phyloP scores from a whole-genome alignment of 2,113 vertebrate species.

The Neolamprologus devosi region DNA sequence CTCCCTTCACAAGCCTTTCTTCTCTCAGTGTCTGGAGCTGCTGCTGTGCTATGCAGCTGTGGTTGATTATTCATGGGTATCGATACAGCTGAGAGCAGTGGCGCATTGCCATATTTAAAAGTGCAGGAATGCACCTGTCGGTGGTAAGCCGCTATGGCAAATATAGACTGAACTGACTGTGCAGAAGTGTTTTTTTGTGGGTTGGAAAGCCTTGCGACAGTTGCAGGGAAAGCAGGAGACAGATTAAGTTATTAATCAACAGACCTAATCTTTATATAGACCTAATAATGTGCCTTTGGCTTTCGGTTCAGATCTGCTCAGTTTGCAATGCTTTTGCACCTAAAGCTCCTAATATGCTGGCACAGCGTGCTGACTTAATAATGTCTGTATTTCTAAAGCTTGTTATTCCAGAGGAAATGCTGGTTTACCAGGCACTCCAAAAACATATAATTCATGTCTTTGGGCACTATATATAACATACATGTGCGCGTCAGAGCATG shows the following conservation, averaged over 20 bases:
- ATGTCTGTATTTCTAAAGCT: not conserved
- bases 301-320: not conserved
- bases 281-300: not conserved
- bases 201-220: not conserved
- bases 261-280: not conserved
- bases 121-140: slow-evolving; percentile 42
- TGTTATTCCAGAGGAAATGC: slow-evolving; percentile 1
- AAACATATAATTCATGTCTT: not conserved
- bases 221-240: not conserved
- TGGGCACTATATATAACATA: not conserved
- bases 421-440: not conserved
- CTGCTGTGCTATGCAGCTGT: slow-evolving; percentile 15
- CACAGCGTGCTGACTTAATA: slow-evolving; percentile 6
- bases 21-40: not conserved
- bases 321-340: not conserved
- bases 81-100: slow-evolving; percentile 39
- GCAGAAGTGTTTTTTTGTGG: not conserved
- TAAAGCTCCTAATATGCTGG: not conserved
- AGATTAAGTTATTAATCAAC: not conserved
- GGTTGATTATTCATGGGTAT: slow-evolving; percentile 59
- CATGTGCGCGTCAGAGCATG: not conserved
- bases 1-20: not conserved
- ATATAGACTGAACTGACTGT: not conserved
- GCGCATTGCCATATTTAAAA: slow-evolving; percentile 30
- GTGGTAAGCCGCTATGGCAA: not conserved